Evolutionary conservation across 2,113 vertebrate species (phyloP).

Genomic region (Entelurus aequoreus): DNA sequence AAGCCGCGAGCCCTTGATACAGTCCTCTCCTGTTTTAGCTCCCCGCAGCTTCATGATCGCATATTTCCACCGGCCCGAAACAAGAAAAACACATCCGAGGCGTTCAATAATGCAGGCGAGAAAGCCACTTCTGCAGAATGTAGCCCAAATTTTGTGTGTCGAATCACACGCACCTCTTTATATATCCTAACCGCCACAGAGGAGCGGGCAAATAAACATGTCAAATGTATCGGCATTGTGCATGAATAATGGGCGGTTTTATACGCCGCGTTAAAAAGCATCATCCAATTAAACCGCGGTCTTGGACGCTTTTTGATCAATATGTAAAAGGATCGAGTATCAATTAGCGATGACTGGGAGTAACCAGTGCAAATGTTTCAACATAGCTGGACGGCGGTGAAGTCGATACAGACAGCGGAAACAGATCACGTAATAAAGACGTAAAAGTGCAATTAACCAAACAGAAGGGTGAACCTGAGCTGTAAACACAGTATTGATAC

Average conservation of each 20-base stretch:
- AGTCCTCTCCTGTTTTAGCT: constrained; percentile 44
- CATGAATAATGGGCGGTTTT: constrained; percentile 67
- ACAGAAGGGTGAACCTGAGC: constrained; percentile 38
- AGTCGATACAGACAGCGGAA: constrained; percentile 27
- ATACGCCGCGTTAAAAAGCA: constrained; percentile 56
- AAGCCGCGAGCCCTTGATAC: constrained; percentile 52
- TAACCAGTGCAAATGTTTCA: constrained; percentile 19
- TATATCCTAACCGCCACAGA: constrained; percentile 44
- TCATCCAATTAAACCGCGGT: constrained; percentile 63
- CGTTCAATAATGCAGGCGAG: constrained; percentile 71
- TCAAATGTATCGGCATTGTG: constrained; percentile 54
- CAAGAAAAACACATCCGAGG: constrained; percentile 68
- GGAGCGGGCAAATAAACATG: constrained; percentile 58
- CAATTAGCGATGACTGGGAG: constrained; percentile 59
- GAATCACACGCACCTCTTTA: constrained; percentile 45
- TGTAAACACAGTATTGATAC: constrained; percentile 40
- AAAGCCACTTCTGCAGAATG: constrained; percentile 54
- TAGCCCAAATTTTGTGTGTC: constrained; percentile 53
- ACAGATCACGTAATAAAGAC: constrained; percentile 36
- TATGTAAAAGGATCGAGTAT: constrained; percentile 66
- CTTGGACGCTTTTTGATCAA: constrained; percentile 62
- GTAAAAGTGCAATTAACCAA: constrained; percentile 39
- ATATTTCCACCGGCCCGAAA: constrained; percentile 66
- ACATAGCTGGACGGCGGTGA: constrained; percentile 39
- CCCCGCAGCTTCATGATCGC: constrained; percentile 54